Conservation (phyloP, 2,888 invertebrate genomes). For the Iphiclides podalirius region DNA sequence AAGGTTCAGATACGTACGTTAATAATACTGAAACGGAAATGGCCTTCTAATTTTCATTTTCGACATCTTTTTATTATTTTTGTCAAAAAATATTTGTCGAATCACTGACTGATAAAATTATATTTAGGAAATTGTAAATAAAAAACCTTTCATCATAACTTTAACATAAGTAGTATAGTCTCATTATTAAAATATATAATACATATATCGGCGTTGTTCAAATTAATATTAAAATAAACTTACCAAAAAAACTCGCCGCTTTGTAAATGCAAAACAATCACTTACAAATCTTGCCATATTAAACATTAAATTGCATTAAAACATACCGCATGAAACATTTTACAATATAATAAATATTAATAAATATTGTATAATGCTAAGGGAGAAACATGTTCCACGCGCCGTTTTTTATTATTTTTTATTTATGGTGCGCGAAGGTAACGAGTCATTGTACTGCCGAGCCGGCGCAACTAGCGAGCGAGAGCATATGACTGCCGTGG, state of each 20-base stretch:
- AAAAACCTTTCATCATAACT: no score
- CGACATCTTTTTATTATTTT: no score
- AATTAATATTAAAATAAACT: conserved; percentile 33
- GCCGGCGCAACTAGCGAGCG: conserved; percentile 32
- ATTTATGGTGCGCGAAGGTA: conserved; percentile 23
- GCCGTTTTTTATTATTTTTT: conserved; percentile 27
- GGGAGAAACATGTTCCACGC: conserved; percentile 34
- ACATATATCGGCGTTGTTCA: no score
- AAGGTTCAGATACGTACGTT: no score
- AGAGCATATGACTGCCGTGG: conserved; percentile 45
- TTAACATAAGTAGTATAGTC: no score
- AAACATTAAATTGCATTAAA: conserved; percentile 12
- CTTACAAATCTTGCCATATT: conserved; percentile 39
- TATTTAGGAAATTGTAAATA: no score
- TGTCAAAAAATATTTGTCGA: no score
- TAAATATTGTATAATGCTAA: conserved; percentile 4
- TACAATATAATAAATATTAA: conserved; percentile 24
- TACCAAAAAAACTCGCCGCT: conserved; percentile 58
- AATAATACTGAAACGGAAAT: no score
- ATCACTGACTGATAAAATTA: no score
- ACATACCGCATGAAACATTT: conserved; percentile 6
- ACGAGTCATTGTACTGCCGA: conserved; percentile 25
- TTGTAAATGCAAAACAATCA: conserved; percentile 46
- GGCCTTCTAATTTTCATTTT: no score
- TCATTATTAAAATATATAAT: no score